Evolutionary conservation across 2,888 invertebrate genomes (phyloP), one percentile per base, ranked within the genome.

Genomic region (Geophilus truncorum): DNA sequence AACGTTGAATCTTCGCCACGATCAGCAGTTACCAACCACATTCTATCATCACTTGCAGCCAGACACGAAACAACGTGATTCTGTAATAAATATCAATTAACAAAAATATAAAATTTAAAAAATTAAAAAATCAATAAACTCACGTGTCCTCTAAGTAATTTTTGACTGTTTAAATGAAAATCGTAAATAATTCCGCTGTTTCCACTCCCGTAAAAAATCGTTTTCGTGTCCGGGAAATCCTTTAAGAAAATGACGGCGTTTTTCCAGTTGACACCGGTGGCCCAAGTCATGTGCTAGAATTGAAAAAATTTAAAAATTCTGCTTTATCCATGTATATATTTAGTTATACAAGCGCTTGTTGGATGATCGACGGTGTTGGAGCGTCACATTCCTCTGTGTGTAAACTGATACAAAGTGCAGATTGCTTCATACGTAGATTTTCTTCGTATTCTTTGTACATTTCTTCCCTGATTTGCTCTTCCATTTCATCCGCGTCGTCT

Each of bases 111-210:
- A 7, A 21, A 25, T 15, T 25, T 7, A 70, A 23, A 40, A 40
- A 40, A 40, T 6, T 12, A 5, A 40, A 1, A 40, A 40, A 40
- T 9, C 4, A 10, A 40, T 12, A 2, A 15, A 5, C 77, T 28
- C 28, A 77, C 77, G n/a, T 77, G 77, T 77, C 77, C 77, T 21
- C 30, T 23, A 25, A 77, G 28, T 18, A 77, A 28, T 77, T 77
- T 77, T 30, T 77, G 77, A 28, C 30, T 18, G 28, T 77, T 77
- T 30, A 28, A 32, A 32, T 77, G 77, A 77, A 77, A 77, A 30
- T 77, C 77, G 28, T 28, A 77, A 18, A 77, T 28, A 1, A 77
- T 30, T 10, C 28, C 77, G 21, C 28, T 32, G 28, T 77, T 18
- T 4, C 77, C 77, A 77, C 28, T 18, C 12, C 32, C 12, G 15